These are phyloP conservation scores for Mesembrinibis cayennensis DNA, from an alignment of 2,113 vertebrate species.

Conservation along the genomic window DNA sequence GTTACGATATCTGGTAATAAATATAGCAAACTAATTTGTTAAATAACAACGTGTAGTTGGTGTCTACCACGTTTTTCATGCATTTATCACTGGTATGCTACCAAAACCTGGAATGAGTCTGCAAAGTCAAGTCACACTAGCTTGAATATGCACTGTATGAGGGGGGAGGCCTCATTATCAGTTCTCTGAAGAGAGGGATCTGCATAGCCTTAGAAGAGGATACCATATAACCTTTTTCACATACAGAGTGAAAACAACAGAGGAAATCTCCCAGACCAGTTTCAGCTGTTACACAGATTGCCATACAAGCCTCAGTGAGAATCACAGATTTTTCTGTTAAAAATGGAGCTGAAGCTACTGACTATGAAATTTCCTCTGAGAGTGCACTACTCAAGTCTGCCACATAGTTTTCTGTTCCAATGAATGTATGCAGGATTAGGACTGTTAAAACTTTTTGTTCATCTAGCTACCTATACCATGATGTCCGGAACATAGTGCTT, in stretches of 20 bases:
- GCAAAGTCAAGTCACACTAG: neutral
- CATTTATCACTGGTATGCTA: neutral
- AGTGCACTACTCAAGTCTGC: neutral
- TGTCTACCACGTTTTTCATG: neutral
- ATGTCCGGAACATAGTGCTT: neutral
- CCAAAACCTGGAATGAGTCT: neutral
- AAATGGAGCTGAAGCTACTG: neutral
- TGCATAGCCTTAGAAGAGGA: neutral
- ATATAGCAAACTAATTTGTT: neutral
- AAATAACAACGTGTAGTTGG: neutral
- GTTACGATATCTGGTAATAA: neutral
- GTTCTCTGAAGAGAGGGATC: neutral
- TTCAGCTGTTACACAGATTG: neutral
- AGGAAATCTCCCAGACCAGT: neutral
- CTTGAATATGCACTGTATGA: neutral
- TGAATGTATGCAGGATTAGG: neutral
- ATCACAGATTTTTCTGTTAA: neutral
- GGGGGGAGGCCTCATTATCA: neutral
- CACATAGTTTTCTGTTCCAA: neutral
- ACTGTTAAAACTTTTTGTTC: neutral
- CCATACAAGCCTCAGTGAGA: neutral
- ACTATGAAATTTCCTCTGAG: neutral
- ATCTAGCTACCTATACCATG: neutral
- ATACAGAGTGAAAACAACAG: rapidly evolving
- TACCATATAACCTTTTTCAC: neutral